Conservation (phyloP, 2,888 invertebrate species). For the Trypoxylon attenuatum region DNA sequence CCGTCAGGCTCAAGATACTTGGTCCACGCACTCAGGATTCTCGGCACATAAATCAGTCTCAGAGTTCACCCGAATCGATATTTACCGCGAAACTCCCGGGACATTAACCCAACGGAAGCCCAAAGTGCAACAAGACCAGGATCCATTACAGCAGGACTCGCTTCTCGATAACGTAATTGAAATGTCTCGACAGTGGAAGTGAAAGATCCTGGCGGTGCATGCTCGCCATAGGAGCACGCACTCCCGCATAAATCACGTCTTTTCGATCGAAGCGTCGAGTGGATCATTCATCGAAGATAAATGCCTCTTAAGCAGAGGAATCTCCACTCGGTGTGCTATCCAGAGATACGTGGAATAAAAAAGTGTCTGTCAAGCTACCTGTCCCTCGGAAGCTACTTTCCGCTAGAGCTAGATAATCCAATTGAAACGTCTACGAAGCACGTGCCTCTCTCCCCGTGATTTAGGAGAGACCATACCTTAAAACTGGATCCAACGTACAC, state of each 20-base stretch:
- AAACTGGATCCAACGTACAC: too few relatives aligned
- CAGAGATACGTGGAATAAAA: too few relatives aligned
- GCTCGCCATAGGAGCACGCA: background rate
- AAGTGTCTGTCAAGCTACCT: too few relatives aligned
- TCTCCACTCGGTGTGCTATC: too few relatives aligned
- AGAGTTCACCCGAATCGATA: too few relatives aligned
- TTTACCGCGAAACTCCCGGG: too few relatives aligned
- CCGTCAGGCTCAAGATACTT: too few relatives aligned
- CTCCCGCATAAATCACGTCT: background rate
- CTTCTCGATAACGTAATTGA: slow-evolving; percentile 12
- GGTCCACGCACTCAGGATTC: too few relatives aligned
- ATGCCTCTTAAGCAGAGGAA: too few relatives aligned
- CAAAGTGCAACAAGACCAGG: background rate
- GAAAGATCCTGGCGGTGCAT: background rate
- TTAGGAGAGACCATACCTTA: slow-evolving; percentile 35
- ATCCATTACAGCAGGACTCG: background rate
- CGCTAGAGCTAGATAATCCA: slow-evolving; percentile 22
- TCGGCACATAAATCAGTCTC: too few relatives aligned
- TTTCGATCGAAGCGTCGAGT: background rate
- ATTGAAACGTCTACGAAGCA: slow-evolving; percentile 38
- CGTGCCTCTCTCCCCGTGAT: slow-evolving; percentile 8
- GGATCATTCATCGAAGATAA: slow-evolving; percentile 10
- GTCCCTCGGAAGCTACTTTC: too few relatives aligned
- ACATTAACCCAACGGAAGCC: too few relatives aligned
- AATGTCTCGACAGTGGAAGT: background rate